phyloP scores from a whole-genome alignment of 1,140 invertebrate genomes.

The Drosophila miranda region DNA sequence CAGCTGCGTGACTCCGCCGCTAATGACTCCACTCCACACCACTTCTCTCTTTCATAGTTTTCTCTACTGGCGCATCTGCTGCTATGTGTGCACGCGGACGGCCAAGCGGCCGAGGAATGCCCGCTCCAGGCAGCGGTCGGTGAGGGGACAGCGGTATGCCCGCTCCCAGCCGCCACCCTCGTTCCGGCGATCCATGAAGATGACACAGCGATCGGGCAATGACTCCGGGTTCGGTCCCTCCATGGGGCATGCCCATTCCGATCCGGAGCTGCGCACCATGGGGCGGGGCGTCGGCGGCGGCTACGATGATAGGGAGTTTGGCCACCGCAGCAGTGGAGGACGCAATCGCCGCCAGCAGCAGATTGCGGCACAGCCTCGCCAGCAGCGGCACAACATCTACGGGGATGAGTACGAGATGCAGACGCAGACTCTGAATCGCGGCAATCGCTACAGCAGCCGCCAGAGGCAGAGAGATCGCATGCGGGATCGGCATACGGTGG shows the following conservation, averaged over 20 bases:
- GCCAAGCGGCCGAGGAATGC: conserved; percentile 85
- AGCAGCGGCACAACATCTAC: conserved; percentile 69
- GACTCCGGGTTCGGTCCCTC: conserved; percentile 83
- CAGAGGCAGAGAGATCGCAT: conserved; percentile 70
- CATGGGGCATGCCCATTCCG: conserved; percentile 84
- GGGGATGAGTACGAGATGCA: conserved; percentile 65
- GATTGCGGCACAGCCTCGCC: conserved; percentile 44
- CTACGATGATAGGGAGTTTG: conserved; percentile 64
- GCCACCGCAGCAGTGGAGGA: conserved; percentile 49
- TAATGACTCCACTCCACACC: too few species aligned
- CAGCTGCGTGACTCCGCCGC: neutral
- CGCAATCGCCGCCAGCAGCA: conserved; percentile 47
- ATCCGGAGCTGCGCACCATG: conserved; percentile 83
- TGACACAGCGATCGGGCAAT: conserved; percentile 87
- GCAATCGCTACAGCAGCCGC: conserved; percentile 84
- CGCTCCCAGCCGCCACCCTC: conserved; percentile 81
- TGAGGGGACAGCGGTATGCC: conserved; percentile 57
- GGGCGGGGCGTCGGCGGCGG: neutral
- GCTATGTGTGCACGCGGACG: conserved; percentile 92
- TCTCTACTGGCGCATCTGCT: conserved; percentile 94
- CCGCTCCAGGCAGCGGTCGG: conserved; percentile 63
- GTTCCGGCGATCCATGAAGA: conserved; percentile 85
- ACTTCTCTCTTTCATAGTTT: conserved; percentile 84
- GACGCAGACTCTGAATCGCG: conserved; percentile 64
- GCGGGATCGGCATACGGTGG: conserved; percentile 78